phyloP scores from a whole-genome alignment of 2,113 vertebrate genomes.

The Rhynchopsitta pachyrhyncha region DNA sequence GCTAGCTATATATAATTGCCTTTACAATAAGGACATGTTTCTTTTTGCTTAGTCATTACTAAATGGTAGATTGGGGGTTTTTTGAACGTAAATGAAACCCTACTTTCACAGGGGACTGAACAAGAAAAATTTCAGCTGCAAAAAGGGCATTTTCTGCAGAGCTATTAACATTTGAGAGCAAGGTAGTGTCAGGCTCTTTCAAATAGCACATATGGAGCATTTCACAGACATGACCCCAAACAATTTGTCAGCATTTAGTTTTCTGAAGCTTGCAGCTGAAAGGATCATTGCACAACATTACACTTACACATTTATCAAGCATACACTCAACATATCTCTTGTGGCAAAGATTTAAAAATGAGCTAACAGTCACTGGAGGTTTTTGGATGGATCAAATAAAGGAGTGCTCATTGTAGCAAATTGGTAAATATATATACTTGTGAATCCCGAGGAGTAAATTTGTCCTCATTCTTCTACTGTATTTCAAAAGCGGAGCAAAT shows the following conservation, averaged over 20 bases:
- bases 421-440: not conserved
- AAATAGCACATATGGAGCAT: not conserved
- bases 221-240: not conserved
- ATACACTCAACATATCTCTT: not conserved
- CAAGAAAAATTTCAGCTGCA: not conserved
- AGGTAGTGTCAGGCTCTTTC: not conserved
- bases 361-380: not conserved
- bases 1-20: not conserved
- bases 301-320: not conserved
- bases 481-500: not conserved
- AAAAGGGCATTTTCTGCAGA: not conserved
- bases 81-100: not conserved
- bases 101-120: not conserved
- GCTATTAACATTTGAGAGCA: not conserved
- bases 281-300: not conserved
- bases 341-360: not conserved
- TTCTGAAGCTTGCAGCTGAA: not conserved
- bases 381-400: not conserved
- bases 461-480: not conserved
- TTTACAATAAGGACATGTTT: not conserved
- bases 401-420: not conserved
- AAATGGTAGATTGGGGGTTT: not conserved
- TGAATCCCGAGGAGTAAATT: not conserved
- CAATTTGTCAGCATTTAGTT: conserved; percentile 9
- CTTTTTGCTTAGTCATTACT: not conserved